Evolutionary conservation across 1,140 invertebrate species (phyloP).

Genomic region (Ganaspis sp.): DNA sequence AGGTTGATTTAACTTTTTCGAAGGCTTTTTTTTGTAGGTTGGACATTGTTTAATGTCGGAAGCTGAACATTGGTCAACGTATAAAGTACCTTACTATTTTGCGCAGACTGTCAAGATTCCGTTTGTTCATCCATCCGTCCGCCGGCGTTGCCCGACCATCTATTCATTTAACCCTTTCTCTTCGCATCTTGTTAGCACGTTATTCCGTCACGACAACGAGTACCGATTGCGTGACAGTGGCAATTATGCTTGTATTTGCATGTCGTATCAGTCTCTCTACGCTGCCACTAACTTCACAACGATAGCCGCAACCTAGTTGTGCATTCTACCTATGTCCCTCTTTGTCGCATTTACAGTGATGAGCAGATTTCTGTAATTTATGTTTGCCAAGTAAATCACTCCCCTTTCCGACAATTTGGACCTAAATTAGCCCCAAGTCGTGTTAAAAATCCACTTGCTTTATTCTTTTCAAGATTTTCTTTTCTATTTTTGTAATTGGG

Average conservation of each 20-base stretch:
- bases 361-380: conserved; percentile 18
- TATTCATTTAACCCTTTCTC: conserved; percentile 49
- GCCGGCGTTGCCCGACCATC: neutral
- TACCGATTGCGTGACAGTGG: conserved; percentile 63
- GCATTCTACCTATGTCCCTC: conserved; percentile 39
- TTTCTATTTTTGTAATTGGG: too few relatives aligned
- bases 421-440: too few relatives aligned
- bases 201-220: conserved; percentile 42
- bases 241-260: conserved; percentile 64
- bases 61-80: conserved; percentile 39
- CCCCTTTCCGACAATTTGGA: neutral
- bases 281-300: conserved; percentile 51
- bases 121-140: conserved; percentile 2
- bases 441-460: too few relatives aligned
- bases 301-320: conserved; percentile 47
- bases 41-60: conserved; percentile 38
- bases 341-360: conserved; percentile 26
- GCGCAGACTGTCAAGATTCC: neutral
- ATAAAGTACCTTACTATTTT: conserved; percentile 43
- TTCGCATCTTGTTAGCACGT: conserved; percentile 52
- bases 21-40: neutral
- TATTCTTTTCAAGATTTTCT: too few relatives aligned
- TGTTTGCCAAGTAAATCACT: neutral
- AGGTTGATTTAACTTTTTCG: neutral
- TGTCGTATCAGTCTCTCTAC: conserved; percentile 57